Base-by-base conservation (phyloP, 2,797 vertebrate genomes). In the Apogon talboti region DNA sequence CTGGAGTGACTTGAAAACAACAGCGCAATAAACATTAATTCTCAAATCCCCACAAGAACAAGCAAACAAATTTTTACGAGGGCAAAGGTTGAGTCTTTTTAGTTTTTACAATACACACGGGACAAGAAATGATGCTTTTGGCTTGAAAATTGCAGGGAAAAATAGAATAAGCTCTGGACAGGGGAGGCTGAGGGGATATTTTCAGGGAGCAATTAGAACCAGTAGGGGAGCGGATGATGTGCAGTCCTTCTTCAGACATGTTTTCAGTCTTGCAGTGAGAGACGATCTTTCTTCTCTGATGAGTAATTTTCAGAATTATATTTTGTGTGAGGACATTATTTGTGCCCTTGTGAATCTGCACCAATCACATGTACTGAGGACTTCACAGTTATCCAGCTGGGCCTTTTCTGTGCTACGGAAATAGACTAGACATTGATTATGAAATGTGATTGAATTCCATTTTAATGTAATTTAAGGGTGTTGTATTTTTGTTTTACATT, bases 151-250 rank as follows among this genome's bases (percentile, higher is more conserved):
- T 14, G 35, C 14, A 0, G 45, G 61, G 44, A 62, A 40, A 71
- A 74, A 74, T 21, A 66, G 62, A 81, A 65, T n/a, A 48, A 57
- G 53, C 15, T 7, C 41, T 0, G 3, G 56, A 51, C 37, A 51
- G n/a, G 65, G 73, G 76, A 56, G 53, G 57, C 28, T 12, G 28
- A 70, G 14, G 38, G 37, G 66, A 51, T 77, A 67, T 74, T 79
- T 77, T 77, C 40, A 73, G 28, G 59, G 58, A 49, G 73, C 62
- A 61, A 65, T 87, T 79, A 74, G 35, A 63, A 65, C 51, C 60
- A 63, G 66, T 49, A 43, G 44, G 68, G 60, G 35, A 37, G 24
- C 56, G 63, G 50, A 52, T 66, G 67, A 72, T 65, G 18, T 48
- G 44, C 15, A 54, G 63, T 16, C 33, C 16, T 58, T 45, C 41